Percentiles rank a stretch among this genome's conserved stretches.
phyloP scores from a whole-genome alignment of 2,888 invertebrate species.

The Drosophila mulleri region DNA sequence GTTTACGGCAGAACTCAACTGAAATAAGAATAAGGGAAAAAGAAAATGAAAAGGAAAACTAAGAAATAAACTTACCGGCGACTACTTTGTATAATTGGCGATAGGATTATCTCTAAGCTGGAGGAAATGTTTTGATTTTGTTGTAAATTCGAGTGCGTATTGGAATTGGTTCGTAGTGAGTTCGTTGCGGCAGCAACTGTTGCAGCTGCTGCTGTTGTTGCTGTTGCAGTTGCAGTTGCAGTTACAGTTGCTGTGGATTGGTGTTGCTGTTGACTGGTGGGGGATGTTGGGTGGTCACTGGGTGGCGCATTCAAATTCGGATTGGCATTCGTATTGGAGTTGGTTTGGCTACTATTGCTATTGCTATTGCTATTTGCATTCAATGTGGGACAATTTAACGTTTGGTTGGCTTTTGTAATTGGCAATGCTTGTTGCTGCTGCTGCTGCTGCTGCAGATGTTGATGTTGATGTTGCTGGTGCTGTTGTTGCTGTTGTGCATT shows the following conservation, averaged over 20 bases:
- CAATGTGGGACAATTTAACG: slow-evolving; percentile 74
- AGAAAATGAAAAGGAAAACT: slow-evolving; percentile 39
- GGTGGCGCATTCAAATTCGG: slow-evolving; percentile 56
- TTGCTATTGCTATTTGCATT: slow-evolving; percentile 78
- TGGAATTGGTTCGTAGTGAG: slow-evolving; percentile 58
- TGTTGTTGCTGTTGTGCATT: slow-evolving; percentile 48
- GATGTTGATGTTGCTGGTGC: slow-evolving; percentile 47
- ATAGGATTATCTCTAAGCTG: slow-evolving; percentile 86
- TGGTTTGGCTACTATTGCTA: slow-evolving; percentile 62
- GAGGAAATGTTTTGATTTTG: slow-evolving; percentile 85
- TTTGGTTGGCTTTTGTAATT: slow-evolving; percentile 65
- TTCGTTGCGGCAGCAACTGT: slow-evolving; percentile 51
- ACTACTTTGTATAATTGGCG: slow-evolving; percentile 86
- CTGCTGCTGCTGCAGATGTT: slow-evolving; percentile 40
- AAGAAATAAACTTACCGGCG: slow-evolving; percentile 85
- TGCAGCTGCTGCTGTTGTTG: slow-evolving; percentile 47
- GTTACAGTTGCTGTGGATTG: slow-evolving; percentile 46
- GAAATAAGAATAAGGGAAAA: slow-evolving; percentile 10
- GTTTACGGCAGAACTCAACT: background rate
- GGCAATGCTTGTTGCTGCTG: slow-evolving; percentile 56
- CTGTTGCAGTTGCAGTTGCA: slow-evolving; percentile 31
- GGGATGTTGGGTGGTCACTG: slow-evolving; percentile 61
- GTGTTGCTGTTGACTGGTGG: slow-evolving; percentile 45
- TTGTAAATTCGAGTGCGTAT: slow-evolving; percentile 78
- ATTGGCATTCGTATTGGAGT: slow-evolving; percentile 55